phyloP scores from a whole-genome alignment of 1,140 invertebrate species.

The Cherax destructor region DNA sequence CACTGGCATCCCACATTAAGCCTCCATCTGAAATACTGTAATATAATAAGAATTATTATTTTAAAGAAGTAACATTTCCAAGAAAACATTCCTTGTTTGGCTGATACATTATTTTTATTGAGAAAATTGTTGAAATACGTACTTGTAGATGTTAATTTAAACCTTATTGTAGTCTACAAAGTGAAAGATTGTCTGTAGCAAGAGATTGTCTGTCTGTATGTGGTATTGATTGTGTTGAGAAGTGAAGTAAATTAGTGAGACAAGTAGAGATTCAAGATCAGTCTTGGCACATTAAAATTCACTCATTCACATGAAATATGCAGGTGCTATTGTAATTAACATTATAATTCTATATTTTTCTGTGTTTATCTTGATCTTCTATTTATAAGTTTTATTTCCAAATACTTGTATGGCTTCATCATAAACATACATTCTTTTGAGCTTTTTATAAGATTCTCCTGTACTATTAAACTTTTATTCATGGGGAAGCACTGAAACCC shows the following conservation, averaged over 20 bases:
- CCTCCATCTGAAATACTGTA: background rate
- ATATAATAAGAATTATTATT: conserved; percentile 4
- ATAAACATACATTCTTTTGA: conserved; percentile 37
- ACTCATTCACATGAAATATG: conserved; percentile 43
- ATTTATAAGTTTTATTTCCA: conserved; percentile 63
- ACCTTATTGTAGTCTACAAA: background rate
- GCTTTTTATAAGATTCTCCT: background rate
- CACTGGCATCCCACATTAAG: background rate
- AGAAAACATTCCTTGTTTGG: conserved; percentile 31
- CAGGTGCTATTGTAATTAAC: conserved; percentile 65
- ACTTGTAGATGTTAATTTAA: background rate
- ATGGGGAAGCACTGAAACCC: background rate
- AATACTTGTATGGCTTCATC: conserved; percentile 65
- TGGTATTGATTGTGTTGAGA: background rate
- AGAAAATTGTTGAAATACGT: conserved; percentile 11
- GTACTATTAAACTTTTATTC: background rate
- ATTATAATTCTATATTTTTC: conserved; percentile 53
- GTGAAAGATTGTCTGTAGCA: conserved; percentile 6
- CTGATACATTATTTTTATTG: background rate
- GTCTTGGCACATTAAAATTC: conserved; percentile 31
- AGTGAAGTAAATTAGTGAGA: background rate
- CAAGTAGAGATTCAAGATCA: conserved; percentile 6
- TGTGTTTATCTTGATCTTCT: conserved; percentile 49
- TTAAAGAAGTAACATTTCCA: conserved; percentile 32
- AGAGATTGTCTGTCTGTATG: conserved; percentile 10